Evolutionary conservation across 2,113 vertebrate species (phyloP), one percentile per base, ranked within the genome.

Genomic region (Buteo buteo): DNA sequence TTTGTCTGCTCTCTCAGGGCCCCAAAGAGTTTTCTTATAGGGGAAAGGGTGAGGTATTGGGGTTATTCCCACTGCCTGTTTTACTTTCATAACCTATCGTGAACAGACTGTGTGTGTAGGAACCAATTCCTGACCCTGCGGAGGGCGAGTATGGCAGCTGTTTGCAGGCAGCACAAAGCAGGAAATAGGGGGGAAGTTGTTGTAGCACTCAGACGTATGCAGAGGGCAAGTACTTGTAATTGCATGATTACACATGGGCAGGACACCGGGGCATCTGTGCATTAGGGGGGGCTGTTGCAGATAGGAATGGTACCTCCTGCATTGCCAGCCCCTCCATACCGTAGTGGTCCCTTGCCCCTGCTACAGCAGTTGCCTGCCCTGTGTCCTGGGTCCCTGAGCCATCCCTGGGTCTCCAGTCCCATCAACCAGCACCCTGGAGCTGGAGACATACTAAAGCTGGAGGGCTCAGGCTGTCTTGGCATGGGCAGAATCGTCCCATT

Each of bases 261-360:
- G 82, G n/a, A 80, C 32, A 54, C 15, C 2, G 7, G 24, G 28
- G 14, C 40, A 80, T 5, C 54, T 85, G 11, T 0, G 0, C 10
- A 2, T 10, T 24, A 11, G 3, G 3, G 7, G 10, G 16, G 28
- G 7, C 67, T 89, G 57, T 70, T 1, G 3, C 59, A 64, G 11
- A 3, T 58, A 31, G 21, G 9, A 70, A 22, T 32, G 8, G 32
- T 55, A 49, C 26, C 31, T 64, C 34, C 31, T 70, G 40, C 49
- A 40, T 47, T 0, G 0, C 69, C 40, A 78, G 58, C 6, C 32
- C 17, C 47, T 71, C 3, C 0, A 17, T 62, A 49, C 45, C 2
- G 0, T 50, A 65, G 45, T 52, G 10, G 16, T 57, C 58, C 18
- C 66, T 90, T 91, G 42, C 61, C 40, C 9, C 1, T 57, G n/a